phyloP scores from a whole-genome alignment of 1,140 invertebrate genomes.

The Batillaria attramentaria region DNA sequence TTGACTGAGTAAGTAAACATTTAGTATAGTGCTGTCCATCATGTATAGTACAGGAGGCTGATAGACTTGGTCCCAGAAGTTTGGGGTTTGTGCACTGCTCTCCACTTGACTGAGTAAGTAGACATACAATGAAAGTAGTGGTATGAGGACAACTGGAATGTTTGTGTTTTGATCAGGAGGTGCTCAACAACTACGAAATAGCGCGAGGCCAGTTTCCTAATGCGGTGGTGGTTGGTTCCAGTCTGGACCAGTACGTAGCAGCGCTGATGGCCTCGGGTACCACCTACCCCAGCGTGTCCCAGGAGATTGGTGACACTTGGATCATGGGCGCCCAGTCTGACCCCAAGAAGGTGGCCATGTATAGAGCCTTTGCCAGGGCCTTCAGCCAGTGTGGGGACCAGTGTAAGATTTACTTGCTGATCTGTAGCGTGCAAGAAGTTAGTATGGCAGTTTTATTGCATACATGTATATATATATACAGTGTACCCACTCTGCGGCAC shows the following conservation, averaged over 20 bases:
- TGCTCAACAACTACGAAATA: constrained; percentile 59
- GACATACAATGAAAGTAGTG: background rate
- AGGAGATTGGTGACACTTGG: constrained; percentile 69
- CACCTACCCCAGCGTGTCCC: constrained; percentile 46
- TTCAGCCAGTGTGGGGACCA: no score
- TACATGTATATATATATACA: background rate
- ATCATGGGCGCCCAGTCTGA: constrained; percentile 66
- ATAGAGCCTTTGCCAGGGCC: constrained; percentile 46
- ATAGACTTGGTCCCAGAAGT: no score
- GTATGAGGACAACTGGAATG: background rate
- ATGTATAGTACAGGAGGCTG: no score
- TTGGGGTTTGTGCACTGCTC: background rate
- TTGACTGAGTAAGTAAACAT: no score
- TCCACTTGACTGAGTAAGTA: background rate
- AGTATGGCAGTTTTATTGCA: no score
- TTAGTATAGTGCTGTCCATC: no score
- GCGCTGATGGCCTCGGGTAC: constrained; percentile 46
- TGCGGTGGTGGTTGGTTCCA: constrained; percentile 54
- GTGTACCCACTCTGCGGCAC: background rate
- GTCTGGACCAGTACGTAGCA: constrained; percentile 59
- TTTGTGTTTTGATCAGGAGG: constrained; percentile 53
- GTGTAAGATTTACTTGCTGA: no score
- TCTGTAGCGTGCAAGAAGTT: no score
- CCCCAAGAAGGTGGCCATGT: constrained; percentile 58
- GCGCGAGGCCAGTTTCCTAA: constrained; percentile 59